Percentiles rank a stretch among this genome's conserved stretches.
Evolutionary conservation across 2,113 vertebrate species (phyloP).

Genomic region (Rousettus leschenaultii): DNA sequence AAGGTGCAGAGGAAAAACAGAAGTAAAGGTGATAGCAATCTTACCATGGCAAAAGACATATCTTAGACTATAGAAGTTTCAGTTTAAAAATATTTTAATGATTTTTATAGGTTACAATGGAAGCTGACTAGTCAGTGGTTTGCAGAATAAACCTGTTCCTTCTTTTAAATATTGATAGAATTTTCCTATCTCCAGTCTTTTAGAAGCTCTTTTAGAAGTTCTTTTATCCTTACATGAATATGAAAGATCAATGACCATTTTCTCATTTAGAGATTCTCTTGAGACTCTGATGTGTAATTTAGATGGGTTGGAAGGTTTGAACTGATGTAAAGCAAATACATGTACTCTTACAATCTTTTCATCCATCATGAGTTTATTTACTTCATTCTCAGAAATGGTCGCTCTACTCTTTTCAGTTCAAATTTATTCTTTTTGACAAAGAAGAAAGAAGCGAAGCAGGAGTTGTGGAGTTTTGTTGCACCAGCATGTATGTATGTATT

Average conservation of each 20-base stretch:
- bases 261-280: neutral
- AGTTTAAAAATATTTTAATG: neutral
- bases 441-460: neutral
- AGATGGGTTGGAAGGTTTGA: neutral
- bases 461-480: neutral
- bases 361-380: neutral
- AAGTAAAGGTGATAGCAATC: neutral
- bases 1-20: rapidly evolving
- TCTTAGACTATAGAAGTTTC: neutral
- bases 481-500: no score
- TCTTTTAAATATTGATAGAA: slow-evolving; percentile 41
- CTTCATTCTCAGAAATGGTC: neutral
- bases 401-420: neutral
- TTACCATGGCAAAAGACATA: neutral
- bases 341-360: neutral
- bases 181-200: neutral
- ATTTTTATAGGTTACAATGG: neutral
- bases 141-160: neutral
- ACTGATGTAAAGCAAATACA: neutral
- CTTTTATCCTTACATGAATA: neutral
- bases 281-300: neutral
- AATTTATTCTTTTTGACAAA: neutral
- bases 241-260: neutral
- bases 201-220: neutral
- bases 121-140: neutral